Base-by-base conservation (phyloP, 2,797 vertebrate species). In the Megaceryle alcyon region DNA sequence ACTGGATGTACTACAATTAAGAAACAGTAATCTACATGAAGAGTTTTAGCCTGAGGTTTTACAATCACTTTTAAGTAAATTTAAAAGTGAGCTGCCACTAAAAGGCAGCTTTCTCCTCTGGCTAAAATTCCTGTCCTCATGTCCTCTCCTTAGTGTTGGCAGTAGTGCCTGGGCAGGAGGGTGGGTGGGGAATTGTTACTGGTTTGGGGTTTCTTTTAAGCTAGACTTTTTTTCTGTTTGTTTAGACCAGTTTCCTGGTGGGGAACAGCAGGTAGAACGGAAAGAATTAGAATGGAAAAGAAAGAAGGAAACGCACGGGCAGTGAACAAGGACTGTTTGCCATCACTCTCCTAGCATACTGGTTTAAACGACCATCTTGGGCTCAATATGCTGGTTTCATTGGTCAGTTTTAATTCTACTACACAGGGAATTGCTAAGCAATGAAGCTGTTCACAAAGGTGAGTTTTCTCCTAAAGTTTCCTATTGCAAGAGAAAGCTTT, bases 31-130 rank as follows among this genome's bases (percentile, higher is more conserved):
- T 61, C 53, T 43, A 59, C 68, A 31, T 5, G 25, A 86, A 61
- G 82, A 84, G 64, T 44, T 96, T 63, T 39, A 86, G 73, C 80
- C 80, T 66, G 35, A 88, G 82, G 57, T 82, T 93, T 92, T 81
- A 68, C 4, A 18, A 86, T 33, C 39, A 78, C n/a, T 64, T 64
- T 78, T 41, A 80, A 95, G 51, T 31, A 73, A 88, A 86, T 83
- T 73, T 60, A 68, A 61, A 85, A 85, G 48, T 19, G 53, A 96
- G 85, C 56, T 91, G 92, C 51, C 64, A 46, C 60, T 59, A 41
- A 69, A 94, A 76, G 28, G 66, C 43, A 79, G 56, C 12, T 85
- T 87, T 66, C 66, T 76, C 56, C 79, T 86, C 76, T 33, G 54
- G 63, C 77, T 83, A 53, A 23, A 71, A 49, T 29, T 49, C 54